Evolutionary conservation across 2,113 vertebrate genomes (phyloP), one percentile per base, ranked within the genome.

Genomic region (Pachycephala philippinensis): DNA sequence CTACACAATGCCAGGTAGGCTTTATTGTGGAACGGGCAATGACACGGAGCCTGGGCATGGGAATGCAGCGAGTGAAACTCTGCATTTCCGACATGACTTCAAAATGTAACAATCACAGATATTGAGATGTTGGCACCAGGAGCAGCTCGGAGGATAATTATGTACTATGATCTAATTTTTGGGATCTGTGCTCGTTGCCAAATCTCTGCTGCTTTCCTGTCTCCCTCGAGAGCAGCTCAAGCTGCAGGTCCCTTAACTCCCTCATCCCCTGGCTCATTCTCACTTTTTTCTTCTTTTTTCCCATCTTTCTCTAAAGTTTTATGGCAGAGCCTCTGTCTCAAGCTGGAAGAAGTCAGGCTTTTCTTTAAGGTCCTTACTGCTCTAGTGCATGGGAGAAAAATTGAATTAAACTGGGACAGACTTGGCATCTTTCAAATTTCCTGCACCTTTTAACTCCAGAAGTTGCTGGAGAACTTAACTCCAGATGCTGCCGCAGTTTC

Each of bases 11-110:
- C 88, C 89, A 96, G 84, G 91, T 97, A 80, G 54, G n/a, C 53
- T 88, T 97, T 79, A 98, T 98, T 98, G 97, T 98, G 78, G 76
- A 93, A 78, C 8, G 53, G 96, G 95, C 95, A 97, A 39, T 96
- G 97, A 94, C 96, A 97, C 4, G 91, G 96, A 95, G 84, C n/a
- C 96, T 45, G 94, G 94, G 90, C 91, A 96, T 98, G 97, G 95
- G 97, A 98, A 98, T 97, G 89, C 39, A 83, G 77, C 92, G 97
- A 95, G 45, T 83, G 90, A 77, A 94, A 87, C 89, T 54, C 69
- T 63, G 96, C 22, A 63, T 96, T 98, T 98, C 97, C 97, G 95
- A 96, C 95, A 91, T 66, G 95, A 95, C 78, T 95, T 76, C 88
- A 95, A 94, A 96, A 96, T 86, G 52, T 71, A 98, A 98, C 95